These are phyloP conservation scores for Spea bombifrons DNA, from an alignment of 2,113 vertebrate species.

Conservation along the genomic window DNA sequence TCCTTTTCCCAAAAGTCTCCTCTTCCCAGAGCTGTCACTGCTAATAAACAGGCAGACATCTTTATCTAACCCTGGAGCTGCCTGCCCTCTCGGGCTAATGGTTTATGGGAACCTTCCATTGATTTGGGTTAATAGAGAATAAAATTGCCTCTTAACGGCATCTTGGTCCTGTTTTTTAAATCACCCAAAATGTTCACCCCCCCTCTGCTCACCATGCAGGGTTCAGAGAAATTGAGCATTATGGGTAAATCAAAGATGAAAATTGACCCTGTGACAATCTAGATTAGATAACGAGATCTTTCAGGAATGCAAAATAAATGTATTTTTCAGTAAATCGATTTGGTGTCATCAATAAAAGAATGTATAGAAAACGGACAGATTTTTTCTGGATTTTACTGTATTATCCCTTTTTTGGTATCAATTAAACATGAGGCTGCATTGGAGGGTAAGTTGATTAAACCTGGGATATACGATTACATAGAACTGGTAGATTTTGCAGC, in stretches of 20 bases:
- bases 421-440: no score
- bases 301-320: no score
- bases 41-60: constrained; percentile 64
- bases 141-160: constrained; percentile 77
- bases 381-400: no score
- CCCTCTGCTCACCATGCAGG: not conserved
- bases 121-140: constrained; percentile 82
- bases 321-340: no score
- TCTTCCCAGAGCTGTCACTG: constrained; percentile 56
- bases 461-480: no score
- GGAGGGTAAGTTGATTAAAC: no score
- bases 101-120: constrained; percentile 73
- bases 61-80: constrained; percentile 64
- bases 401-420: no score
- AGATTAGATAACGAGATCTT: no score
- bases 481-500: no score
- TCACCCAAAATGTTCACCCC: constrained; percentile 51
- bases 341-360: no score
- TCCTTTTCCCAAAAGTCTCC: constrained; percentile 31
- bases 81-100: constrained; percentile 70
- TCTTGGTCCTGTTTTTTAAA: constrained; percentile 65
- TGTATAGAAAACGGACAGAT: no score
- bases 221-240: not conserved
- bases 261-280: not conserved
- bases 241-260: not conserved